phyloP scores from a whole-genome alignment of 2,797 vertebrate genomes.

The Benthosema pterotum region DNA sequence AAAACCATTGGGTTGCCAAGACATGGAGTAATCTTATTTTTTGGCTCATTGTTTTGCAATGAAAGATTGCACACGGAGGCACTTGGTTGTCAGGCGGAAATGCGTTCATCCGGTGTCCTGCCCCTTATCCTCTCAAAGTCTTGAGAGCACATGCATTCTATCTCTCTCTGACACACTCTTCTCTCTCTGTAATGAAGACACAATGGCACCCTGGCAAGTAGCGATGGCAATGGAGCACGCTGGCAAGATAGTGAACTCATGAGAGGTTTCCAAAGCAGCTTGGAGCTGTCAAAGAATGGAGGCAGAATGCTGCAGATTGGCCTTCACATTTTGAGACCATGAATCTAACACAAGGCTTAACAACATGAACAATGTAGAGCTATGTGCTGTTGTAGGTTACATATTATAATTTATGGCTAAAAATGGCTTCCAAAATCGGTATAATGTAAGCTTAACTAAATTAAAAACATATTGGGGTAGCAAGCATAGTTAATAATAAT shows the following conservation, averaged over 20 bases:
- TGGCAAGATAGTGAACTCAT: conserved; percentile 68
- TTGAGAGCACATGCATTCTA: too few relatives aligned
- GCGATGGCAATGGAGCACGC: conserved; percentile 55
- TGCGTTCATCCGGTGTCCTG: conserved; percentile 53
- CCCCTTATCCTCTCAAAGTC: conserved; percentile 43
- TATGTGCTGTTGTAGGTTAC: too few relatives aligned
- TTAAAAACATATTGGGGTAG: too few relatives aligned
- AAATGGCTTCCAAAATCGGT: too few relatives aligned
- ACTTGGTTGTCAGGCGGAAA: conserved; percentile 63
- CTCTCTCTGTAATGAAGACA: conserved; percentile 55
- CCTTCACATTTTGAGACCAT: conserved; percentile 51
- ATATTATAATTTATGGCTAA: too few relatives aligned
- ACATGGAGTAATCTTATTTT: conserved; percentile 66
- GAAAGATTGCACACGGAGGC: conserved; percentile 54
- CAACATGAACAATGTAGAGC: too few relatives aligned
- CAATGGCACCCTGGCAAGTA: conserved; percentile 57
- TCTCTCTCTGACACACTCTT: not conserved
- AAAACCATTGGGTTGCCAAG: conserved; percentile 53
- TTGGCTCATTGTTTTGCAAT: conserved; percentile 43
- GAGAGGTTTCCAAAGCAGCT: conserved; percentile 62
- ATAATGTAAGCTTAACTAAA: too few relatives aligned
- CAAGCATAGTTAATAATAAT: too few relatives aligned
- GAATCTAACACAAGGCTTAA: too few relatives aligned
- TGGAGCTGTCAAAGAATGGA: conserved; percentile 57
- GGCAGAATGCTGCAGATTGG: conserved; percentile 50